Base-by-base conservation (phyloP, 2,113 vertebrate genomes). In the Anguilla japonica region DNA sequence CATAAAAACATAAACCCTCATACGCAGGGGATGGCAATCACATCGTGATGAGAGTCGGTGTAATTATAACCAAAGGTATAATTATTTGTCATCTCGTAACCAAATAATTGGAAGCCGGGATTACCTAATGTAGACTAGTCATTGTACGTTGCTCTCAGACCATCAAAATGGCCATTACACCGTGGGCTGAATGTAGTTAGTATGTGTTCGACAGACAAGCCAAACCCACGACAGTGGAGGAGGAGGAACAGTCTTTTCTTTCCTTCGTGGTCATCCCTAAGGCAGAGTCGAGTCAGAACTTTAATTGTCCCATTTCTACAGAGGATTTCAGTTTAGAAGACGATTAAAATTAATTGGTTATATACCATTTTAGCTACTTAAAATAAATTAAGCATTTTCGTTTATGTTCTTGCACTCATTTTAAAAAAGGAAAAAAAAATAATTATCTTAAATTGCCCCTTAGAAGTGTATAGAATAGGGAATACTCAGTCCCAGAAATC, bases 401-500 rank as follows among this genome's bases (percentile, higher is more conserved):
- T 85, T 85, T 87, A 87, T 87, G 87, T 87, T 88, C 87, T 85
- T 75, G 83, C 79, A 85, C 87, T 88, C 85, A 93, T 94, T 95
- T 83, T 94, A 91, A 91, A 94, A 95, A 94, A 93, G 90, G 86
- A 87, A 83, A 67, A 82, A 67, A 82, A 89, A 93, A 94, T 88
- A 88, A 88, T 88, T 88, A 88, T 85, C 87, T 85, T 88, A 95
- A 95, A 94, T 95, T 95, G 94, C 91, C 92, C 94, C 89, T 92
- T 94, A 94, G 94, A 95, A 95, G 94, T 95, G 94, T 91, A 93
- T 90, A 93, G 95, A 92, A 92, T 89, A 91, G 94, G 94, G 94
- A 95, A 95, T 95, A 93, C 92, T 92, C 88, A 94, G 91, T 95
- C 94, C 94, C 94, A 91, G 92, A 93, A 95, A 95, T 93, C 93